Percentiles rank a stretch among this genome's conserved stretches.
Evolutionary conservation across 1,140 invertebrate genomes (phyloP).

Genomic region (Drosophila insularis): DNA sequence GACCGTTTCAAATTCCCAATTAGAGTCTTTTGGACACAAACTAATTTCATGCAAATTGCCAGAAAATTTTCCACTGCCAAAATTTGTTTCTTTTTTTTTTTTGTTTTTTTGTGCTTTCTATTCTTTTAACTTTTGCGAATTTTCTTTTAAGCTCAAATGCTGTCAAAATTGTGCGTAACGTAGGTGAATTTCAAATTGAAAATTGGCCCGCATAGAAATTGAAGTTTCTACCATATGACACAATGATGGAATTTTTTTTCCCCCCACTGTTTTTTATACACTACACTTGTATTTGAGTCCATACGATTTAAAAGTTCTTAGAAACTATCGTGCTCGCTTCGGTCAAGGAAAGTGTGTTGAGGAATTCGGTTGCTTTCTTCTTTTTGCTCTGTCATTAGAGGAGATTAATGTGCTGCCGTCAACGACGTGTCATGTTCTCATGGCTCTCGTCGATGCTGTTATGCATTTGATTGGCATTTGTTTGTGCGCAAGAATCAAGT

Average conservation of each 20-base stretch:
- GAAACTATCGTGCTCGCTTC: too few species aligned
- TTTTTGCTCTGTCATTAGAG: slow-evolving; percentile 55
- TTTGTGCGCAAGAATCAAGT: slow-evolving; percentile 61
- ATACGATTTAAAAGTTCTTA: background rate
- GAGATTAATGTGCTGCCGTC: slow-evolving; percentile 70
- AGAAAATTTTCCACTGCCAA: slow-evolving; percentile 26
- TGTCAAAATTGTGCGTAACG: slow-evolving; percentile 45
- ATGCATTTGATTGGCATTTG: slow-evolving; percentile 68
- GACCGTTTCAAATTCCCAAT: slow-evolving; percentile 67
- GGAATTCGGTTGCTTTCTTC: background rate
- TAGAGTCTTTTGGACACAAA: slow-evolving; percentile 45
- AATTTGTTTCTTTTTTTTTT: background rate
- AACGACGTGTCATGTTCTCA: slow-evolving; percentile 55
- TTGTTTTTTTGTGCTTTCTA: background rate
- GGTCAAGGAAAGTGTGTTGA: too few species aligned
- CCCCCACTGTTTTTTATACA: background rate
- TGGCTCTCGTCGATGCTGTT: slow-evolving; percentile 43
- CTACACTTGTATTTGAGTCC: background rate
- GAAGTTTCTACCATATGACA: slow-evolving; percentile 46
- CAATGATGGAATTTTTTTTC: slow-evolving; percentile 16
- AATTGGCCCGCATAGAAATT: slow-evolving; percentile 36
- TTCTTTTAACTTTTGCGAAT: slow-evolving; percentile 35
- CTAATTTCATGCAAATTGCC: slow-evolving; percentile 71
- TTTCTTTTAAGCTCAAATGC: slow-evolving; percentile 21
- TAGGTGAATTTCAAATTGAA: slow-evolving; percentile 36